phyloP scores from a whole-genome alignment of 53 echinoderm and acorn worm genomes.

The Henricia sp. region DNA sequence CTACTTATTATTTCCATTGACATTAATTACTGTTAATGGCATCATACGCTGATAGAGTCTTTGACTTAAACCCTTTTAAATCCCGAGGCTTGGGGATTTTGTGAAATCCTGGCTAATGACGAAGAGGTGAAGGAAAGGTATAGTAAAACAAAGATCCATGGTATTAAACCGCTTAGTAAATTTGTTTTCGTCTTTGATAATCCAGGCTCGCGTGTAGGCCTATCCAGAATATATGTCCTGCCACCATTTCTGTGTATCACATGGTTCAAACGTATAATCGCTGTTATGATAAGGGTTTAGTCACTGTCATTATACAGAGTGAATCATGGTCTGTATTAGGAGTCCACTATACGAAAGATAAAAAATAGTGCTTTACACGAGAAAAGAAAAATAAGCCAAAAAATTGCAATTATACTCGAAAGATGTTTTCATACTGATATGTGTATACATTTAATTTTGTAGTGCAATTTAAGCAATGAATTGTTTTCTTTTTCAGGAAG shows the following conservation, averaged over 20 bases:
- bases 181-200: neutral
- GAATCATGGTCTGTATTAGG: too few species aligned
- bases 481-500: too few species aligned
- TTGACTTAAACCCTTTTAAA: slow-evolving; percentile 6
- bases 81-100: neutral
- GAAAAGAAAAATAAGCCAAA: too few species aligned
- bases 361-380: too few species aligned
- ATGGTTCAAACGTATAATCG: slow-evolving; percentile 18
- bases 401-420: too few species aligned
- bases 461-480: too few species aligned
- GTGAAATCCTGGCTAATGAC: slow-evolving; percentile 21
- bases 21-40: slow-evolving; percentile 52
- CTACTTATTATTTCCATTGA: slow-evolving; percentile 21
- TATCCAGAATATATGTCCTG: slow-evolving; percentile 8
- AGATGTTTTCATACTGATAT: too few species aligned
- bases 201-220: neutral
- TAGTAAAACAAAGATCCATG: too few species aligned
- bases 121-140: neutral
- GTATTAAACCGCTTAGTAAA: slow-evolving; percentile 34
- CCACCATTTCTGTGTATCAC: slow-evolving; percentile 44
- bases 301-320: slow-evolving; percentile 10
- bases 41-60: slow-evolving; percentile 12
- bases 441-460: too few species aligned
- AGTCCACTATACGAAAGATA: too few species aligned
- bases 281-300: slow-evolving; percentile 34